Percentiles rank a stretch among this genome's conserved stretches.
Conservation (phyloP, 2,888 invertebrate species). For the Cephus sareptanus region DNA sequence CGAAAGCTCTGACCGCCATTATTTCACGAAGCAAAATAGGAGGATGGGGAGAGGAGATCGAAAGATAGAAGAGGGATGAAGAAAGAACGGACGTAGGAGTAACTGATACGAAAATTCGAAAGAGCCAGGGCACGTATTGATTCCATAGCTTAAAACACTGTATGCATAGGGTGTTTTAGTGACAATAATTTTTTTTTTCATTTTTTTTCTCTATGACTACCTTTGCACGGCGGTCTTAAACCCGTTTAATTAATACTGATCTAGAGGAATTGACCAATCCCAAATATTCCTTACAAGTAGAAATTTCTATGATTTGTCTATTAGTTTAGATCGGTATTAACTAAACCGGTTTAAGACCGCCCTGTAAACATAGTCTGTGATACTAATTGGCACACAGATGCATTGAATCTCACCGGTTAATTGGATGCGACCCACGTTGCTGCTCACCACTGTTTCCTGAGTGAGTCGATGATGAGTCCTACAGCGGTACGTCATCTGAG, state of each 20-base stretch:
- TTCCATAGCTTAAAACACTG: neutral
- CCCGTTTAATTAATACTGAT: no score
- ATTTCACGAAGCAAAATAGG: neutral
- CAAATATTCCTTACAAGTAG: no score
- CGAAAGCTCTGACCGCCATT: neutral
- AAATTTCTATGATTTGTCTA: no score
- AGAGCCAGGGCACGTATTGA: no score
- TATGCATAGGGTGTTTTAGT: neutral
- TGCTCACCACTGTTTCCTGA: constrained; percentile 71
- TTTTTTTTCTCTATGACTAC: no score
- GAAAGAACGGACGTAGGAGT: neutral
- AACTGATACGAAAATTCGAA: no score
- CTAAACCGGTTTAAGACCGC: no score
- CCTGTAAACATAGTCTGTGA: no score
- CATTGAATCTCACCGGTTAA: constrained; percentile 67
- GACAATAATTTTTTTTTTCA: no score
- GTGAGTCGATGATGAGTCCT: constrained; percentile 73
- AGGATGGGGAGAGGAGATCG: neutral
- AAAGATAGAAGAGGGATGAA: neutral
- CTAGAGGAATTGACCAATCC: no score
- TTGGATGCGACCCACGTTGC: constrained; percentile 70
- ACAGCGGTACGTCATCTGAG: constrained; percentile 71
- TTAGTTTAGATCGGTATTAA: no score
- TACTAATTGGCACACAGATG: neutral
- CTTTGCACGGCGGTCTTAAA: no score